Evolutionary conservation across 2,113 vertebrate species (phyloP).

Genomic region (Esox niger): DNA sequence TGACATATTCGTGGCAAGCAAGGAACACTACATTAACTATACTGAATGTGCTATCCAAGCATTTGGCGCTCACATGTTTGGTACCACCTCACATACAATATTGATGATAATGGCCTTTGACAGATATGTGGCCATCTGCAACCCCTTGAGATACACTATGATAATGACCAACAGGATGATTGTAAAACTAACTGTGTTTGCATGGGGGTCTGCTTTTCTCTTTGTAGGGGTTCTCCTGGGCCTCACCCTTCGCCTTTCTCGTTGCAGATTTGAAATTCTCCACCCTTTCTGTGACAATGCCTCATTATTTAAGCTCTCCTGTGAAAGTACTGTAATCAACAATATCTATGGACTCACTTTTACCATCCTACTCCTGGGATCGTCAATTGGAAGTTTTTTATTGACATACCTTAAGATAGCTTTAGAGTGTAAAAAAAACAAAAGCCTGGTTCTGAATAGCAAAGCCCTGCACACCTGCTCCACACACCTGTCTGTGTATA

Average conservation of each 20-base stretch:
- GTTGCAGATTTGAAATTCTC: conserved; percentile 42
- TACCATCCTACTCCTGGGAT: conserved; percentile 25
- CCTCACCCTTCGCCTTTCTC: conserved; percentile 44
- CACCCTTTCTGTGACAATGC: conserved; percentile 58
- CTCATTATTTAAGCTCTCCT: too few species aligned
- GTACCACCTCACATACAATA: conserved; percentile 35
- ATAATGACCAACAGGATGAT: conserved; percentile 59
- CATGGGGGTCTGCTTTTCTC: conserved; percentile 21
- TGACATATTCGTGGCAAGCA: conserved; percentile 19
- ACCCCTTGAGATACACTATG: conserved; percentile 46
- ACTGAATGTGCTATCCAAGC: conserved; percentile 56
- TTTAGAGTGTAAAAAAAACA: conserved; percentile 27
- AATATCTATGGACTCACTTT: conserved; percentile 49
- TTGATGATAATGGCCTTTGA: conserved; percentile 69
- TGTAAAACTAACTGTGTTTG: conserved; percentile 33
- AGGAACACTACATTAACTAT: conserved; percentile 37
- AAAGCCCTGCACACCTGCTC: conserved; percentile 58
- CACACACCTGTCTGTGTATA: conserved; percentile 53
- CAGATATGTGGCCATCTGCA: too few species aligned
- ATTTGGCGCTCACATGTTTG: conserved; percentile 50
- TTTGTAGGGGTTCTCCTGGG: conserved; percentile 31
- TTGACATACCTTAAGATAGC: conserved; percentile 60
- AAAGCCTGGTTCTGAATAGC: conserved; percentile 32
- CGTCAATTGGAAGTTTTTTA: conserved; percentile 34
- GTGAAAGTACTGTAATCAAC: conserved; percentile 48